A percentile compares a stretch with the other conserved stretches of the same genome.
phyloP scores from a whole-genome alignment of 2,888 invertebrate species.

The Petrolisthes cinctipes region DNA sequence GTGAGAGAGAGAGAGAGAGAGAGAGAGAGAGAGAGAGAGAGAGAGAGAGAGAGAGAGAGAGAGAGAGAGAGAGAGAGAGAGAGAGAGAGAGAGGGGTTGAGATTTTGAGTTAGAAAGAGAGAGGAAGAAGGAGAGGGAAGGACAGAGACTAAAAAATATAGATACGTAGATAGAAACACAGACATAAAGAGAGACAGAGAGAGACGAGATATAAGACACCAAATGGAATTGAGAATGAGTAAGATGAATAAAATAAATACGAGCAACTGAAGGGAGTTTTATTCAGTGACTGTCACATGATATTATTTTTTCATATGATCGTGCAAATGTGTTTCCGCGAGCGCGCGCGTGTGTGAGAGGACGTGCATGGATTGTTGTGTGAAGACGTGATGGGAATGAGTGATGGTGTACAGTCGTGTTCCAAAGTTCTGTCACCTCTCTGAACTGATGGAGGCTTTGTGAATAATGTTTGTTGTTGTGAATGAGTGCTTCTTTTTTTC shows the following conservation, averaged over 20 bases:
- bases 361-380: too few species aligned
- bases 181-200: conserved; percentile 5
- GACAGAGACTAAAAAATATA: neutral
- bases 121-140: neutral
- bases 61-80: neutral
- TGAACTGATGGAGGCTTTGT: too few species aligned
- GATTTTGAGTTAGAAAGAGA: conserved; percentile 13
- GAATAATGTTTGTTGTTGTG: too few species aligned
- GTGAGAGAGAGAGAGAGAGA: conserved; percentile 4
- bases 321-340: too few species aligned
- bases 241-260: neutral
- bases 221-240: neutral
- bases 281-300: too few species aligned
- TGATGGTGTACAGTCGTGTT: too few species aligned
- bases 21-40: neutral
- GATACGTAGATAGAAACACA: neutral
- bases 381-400: too few species aligned
- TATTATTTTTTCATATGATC: too few species aligned
- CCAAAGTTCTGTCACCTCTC: too few species aligned
- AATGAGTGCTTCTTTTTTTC: too few species aligned
- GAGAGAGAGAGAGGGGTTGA: neutral
- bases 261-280: neutral
- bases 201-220: neutral
- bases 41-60: neutral
- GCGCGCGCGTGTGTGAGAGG: too few species aligned